A percentile compares a stretch with the other conserved stretches of the same genome.
Conservation (phyloP, 2,888 invertebrate genomes). For the Rugalucina vietnamica region DNA sequence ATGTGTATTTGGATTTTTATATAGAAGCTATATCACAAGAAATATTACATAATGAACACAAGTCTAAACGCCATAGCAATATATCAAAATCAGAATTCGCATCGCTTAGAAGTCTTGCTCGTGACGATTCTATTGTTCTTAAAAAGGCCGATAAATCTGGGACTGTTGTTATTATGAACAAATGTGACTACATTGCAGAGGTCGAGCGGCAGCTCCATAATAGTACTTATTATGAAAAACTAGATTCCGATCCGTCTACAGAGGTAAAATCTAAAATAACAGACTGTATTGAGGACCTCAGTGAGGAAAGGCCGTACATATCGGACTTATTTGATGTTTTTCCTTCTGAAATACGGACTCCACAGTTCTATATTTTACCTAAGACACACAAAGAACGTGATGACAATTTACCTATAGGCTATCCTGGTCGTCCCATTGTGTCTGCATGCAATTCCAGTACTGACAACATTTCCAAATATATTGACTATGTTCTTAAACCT, state of each 20-base stretch:
- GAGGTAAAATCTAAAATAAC: background rate
- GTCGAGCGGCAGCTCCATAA: background rate
- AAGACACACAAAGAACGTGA: background rate
- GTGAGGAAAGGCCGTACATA: background rate
- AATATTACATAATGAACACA: background rate
- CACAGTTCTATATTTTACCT: background rate
- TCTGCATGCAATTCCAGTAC: background rate
- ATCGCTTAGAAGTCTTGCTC: background rate
- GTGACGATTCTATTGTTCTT: background rate
- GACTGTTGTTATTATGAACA: conserved; percentile 10
- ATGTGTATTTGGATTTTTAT: conserved; percentile 29
- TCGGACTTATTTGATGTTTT: background rate
- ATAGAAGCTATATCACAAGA: conserved; percentile 9
- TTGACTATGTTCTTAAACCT: too few relatives aligned
- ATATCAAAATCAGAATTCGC: conserved; percentile 12
- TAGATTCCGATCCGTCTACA: background rate
- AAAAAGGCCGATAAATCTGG: conserved; percentile 25
- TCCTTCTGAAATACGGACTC: background rate
- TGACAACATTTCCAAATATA: background rate
- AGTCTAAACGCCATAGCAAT: background rate
- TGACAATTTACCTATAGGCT: background rate
- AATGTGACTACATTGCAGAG: background rate
- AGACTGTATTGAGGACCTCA: background rate
- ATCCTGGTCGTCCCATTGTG: background rate
- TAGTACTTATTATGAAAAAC: background rate